These are phyloP conservation scores for Triplophysa yarkandensis DNA, from an alignment of 2,797 vertebrate genomes.

Conservation along the genomic window DNA sequence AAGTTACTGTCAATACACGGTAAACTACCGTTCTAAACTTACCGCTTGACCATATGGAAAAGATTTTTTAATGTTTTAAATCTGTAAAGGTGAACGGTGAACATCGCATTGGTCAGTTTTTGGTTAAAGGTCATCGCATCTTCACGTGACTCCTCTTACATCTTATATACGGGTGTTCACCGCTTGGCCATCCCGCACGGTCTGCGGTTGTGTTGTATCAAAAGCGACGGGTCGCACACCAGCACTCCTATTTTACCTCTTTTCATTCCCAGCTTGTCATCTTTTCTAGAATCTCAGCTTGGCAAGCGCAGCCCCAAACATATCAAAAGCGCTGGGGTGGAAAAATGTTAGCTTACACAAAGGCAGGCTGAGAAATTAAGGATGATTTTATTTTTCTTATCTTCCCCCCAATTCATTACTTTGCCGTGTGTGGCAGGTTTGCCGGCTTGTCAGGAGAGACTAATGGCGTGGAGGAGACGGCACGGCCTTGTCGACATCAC, in stretches of 20 bases:
- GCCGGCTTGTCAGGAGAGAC: conserved; percentile 71
- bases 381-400: conserved; percentile 79
- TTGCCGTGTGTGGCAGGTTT: conserved; percentile 67
- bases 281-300: conserved; percentile 55
- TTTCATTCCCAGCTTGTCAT: conserved; percentile 55
- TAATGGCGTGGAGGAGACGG: conserved; percentile 67
- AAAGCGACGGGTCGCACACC: conserved; percentile 24
- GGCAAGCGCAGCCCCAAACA: conserved; percentile 46
- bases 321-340: conserved; percentile 55
- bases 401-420: conserved; percentile 75
- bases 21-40: not conserved
- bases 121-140: not conserved
- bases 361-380: conserved; percentile 74
- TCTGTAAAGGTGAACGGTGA: too few species aligned
- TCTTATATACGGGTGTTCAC: not conserved
- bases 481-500: conserved; percentile 63
- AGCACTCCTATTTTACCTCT: conserved; percentile 47
- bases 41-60: not conserved
- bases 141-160: not conserved
- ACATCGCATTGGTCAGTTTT: not conserved
- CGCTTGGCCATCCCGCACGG: conserved; percentile 15
- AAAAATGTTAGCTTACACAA: conserved; percentile 73
- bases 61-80: not conserved
- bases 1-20: conserved; percentile 27
- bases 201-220: conserved; percentile 47